These are phyloP conservation scores for Leptopilina clavipes DNA, from an alignment of 1,140 invertebrate genomes.

Conservation along the genomic window DNA sequence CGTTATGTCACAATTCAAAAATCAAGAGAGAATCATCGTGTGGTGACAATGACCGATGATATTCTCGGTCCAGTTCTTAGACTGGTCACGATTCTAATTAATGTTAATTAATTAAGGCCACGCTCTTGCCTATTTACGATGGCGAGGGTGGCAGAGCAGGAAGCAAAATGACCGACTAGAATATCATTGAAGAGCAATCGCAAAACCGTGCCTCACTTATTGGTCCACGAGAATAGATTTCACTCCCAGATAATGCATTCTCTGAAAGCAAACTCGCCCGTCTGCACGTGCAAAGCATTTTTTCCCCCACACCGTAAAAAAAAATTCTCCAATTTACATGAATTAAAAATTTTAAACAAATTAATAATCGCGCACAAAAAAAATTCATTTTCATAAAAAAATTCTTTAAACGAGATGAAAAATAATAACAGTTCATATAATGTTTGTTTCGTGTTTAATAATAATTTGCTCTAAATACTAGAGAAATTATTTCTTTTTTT, in stretches of 20 bases:
- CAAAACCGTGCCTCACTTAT: slow-evolving; percentile 21
- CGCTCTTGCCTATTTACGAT: slow-evolving; percentile 14
- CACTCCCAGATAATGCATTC: not conserved
- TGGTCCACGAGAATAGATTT: slow-evolving; percentile 24
- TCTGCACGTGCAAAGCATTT: not conserved
- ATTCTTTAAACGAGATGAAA: no score
- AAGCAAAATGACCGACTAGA: slow-evolving; percentile 28
- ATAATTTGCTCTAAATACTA: not conserved
- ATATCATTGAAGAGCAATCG: slow-evolving; percentile 31
- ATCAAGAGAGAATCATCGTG: not conserved
- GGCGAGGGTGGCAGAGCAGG: slow-evolving; percentile 33
- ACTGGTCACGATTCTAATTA: slow-evolving; percentile 32
- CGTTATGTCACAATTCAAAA: slow-evolving; percentile 17
- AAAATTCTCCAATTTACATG: no score
- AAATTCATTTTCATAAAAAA: no score
- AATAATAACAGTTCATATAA: no score
- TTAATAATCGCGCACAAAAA: no score
- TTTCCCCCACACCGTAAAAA: not conserved
- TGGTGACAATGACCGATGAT: slow-evolving; percentile 13
- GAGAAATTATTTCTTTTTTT: not conserved
- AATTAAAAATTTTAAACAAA: no score
- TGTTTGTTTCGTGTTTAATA: no score
- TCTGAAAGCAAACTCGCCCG: slow-evolving; percentile 11
- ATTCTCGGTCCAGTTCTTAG: slow-evolving; percentile 6
- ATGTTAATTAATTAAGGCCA: slow-evolving; percentile 23